Evolutionary conservation across 2,888 invertebrate species (phyloP).

Genomic region (Heteromyza rotundicornis): DNA sequence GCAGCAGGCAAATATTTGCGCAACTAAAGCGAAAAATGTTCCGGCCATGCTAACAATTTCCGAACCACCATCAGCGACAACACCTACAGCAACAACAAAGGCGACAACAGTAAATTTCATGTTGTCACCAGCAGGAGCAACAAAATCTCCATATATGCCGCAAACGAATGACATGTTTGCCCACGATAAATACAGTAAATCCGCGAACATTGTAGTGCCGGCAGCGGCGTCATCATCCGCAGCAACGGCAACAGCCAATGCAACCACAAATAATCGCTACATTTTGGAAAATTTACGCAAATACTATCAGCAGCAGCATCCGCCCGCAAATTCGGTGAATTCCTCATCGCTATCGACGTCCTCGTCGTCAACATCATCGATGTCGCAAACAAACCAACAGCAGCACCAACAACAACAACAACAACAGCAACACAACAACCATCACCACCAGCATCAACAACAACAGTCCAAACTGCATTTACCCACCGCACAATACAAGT

Average conservation of each 20-base stretch:
- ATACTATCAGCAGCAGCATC: conserved; percentile 56
- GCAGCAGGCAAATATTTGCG: conserved; percentile 20
- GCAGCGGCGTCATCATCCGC: conserved; percentile 21
- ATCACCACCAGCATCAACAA: conserved; percentile 33
- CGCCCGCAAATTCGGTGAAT: conserved; percentile 51
- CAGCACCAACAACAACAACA: conserved; percentile 36
- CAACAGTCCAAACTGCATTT: conserved; percentile 10
- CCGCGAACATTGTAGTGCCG: conserved; percentile 16
- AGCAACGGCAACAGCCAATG: conserved; percentile 26
- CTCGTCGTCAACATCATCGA: conserved; percentile 56
- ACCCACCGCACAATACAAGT: conserved; percentile 27
- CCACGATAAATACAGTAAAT: conserved; percentile 12
- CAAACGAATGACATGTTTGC: conserved; percentile 5
- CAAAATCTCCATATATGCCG: background rate
- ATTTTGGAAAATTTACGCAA: conserved; percentile 58
- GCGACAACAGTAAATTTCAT: conserved; percentile 2
- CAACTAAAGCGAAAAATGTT: conserved; percentile 28
- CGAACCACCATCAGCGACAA: conserved; percentile 28
- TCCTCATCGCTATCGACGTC: conserved; percentile 57
- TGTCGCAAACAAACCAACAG: conserved; percentile 42
- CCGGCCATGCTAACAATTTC: conserved; percentile 28
- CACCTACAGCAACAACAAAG: conserved; percentile 31
- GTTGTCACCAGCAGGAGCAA: background rate
- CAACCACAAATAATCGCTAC: conserved; percentile 48
- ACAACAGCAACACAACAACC: conserved; percentile 31